A percentile compares a stretch with the other conserved stretches of the same genome.
phyloP scores from a whole-genome alignment of 1,140 invertebrate species.

The Drosophila pruinosa region DNA sequence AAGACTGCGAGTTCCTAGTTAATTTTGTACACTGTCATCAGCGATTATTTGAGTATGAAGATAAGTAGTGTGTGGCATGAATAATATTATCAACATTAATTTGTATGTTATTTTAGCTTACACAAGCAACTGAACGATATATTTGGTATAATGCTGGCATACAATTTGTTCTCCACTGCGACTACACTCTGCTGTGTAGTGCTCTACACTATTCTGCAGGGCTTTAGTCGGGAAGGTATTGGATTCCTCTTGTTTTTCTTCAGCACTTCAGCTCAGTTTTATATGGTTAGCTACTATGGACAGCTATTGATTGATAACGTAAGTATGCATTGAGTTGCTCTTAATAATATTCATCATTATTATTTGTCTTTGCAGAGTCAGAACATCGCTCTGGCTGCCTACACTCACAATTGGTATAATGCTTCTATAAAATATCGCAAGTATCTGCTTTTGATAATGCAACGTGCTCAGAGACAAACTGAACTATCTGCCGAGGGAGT shows the following conservation, averaged over 20 bases:
- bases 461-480: slow-evolving; percentile 35
- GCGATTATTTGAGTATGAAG: slow-evolving; percentile 21
- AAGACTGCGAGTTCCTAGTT: slow-evolving; percentile 35
- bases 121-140: slow-evolving; percentile 43
- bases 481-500: slow-evolving; percentile 45
- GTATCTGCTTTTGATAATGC: slow-evolving; percentile 36
- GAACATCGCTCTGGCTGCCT: slow-evolving; percentile 37
- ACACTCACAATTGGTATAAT: slow-evolving; percentile 50
- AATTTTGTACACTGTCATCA: slow-evolving; percentile 38
- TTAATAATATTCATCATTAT: background rate
- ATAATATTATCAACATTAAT: background rate
- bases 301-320: slow-evolving; percentile 48
- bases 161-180: slow-evolving; percentile 50
- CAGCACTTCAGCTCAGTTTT: slow-evolving; percentile 47
- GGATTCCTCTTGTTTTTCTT: slow-evolving; percentile 45
- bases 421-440: slow-evolving; percentile 39
- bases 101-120: slow-evolving; percentile 13
- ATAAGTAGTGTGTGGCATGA: background rate
- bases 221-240: slow-evolving; percentile 44
- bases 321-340: background rate
- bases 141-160: slow-evolving; percentile 51
- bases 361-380: slow-evolving; percentile 43
- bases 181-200: slow-evolving; percentile 36
- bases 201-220: slow-evolving; percentile 36
- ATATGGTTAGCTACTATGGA: slow-evolving; percentile 50